Base-by-base conservation (phyloP, 2,888 invertebrate genomes). In the Chironomus tentans region DNA sequence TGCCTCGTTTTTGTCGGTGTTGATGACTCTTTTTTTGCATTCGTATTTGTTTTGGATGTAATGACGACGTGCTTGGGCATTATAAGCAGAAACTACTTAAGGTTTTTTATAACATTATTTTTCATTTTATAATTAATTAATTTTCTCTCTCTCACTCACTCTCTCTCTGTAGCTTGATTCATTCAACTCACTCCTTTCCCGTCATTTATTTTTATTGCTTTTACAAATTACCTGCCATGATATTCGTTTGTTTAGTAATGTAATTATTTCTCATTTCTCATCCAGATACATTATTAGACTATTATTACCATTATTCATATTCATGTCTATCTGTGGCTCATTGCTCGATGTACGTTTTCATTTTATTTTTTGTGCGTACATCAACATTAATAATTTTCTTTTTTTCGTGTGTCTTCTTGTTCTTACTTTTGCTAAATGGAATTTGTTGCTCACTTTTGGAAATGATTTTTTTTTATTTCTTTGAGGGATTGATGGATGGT, bases 181-280 rank as follows among this genome's bases (percentile, higher is more conserved):
- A 4, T n/a, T 21, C 18, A 15, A 3, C 65, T 65, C 65, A 62
- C 21, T 65, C 61, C 72, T 10, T 73, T 73, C 48, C 68, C 74
- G 48, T 74, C 74, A 74, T 74, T 74, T 74, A 46, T n/a, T 74
- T 56, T 74, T 74, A 74, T 74, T 74, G 74, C 74, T 74, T 65
- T 68, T 74, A 74, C 74, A 74, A 74, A 74, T 74, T 74, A 74
- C 74, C 74, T 74, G 74, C 74, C 74, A 74, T 74, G 74, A 74
- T 74, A 74, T 74, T 74, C 74, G 74, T 74, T 74, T 74, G 74
- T 74, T 74, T 74, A 74, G 68, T 74, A 74, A 74, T 74, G 68
- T 74, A 74, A 74, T 74, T 74, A 74, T 74, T 71, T 56, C 48
- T 22, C 48, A 28, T 70, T n/a, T 73, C 65, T 62, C 62, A 47